Percentiles rank a stretch among this genome's conserved stretches.
phyloP scores from a whole-genome alignment of 2,797 vertebrate genomes.

The Mycteria americana region DNA sequence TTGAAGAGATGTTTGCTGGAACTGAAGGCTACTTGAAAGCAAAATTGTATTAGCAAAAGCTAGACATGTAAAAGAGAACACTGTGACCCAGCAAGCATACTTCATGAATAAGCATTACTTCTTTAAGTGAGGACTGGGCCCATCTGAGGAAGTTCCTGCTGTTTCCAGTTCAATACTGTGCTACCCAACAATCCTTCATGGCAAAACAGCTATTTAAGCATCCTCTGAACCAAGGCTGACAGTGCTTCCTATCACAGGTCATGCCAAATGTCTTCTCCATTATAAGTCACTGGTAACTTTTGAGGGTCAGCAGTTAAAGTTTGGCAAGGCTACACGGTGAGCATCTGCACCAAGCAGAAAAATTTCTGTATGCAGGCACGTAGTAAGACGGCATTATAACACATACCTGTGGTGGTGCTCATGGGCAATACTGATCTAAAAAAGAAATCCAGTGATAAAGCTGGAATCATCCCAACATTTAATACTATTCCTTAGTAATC shows the following conservation, averaged over 20 bases:
- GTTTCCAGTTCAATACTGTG: neutral
- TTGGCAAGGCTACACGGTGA: neutral
- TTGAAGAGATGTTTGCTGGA: neutral
- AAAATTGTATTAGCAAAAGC: neutral
- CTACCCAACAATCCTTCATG: neutral
- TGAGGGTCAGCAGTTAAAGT: neutral
- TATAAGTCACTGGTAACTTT: neutral
- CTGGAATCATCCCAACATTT: neutral
- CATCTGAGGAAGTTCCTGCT: neutral
- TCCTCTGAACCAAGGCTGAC: neutral
- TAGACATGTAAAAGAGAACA: neutral
- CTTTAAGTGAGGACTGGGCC: neutral
- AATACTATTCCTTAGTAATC: neutral
- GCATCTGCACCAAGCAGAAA: neutral
- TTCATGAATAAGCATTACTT: neutral
- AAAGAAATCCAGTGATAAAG: neutral
- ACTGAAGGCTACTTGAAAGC: neutral
- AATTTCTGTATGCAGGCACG: neutral
- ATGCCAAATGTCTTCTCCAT: neutral
- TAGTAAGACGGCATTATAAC: accelerated
- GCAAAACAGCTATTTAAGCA: neutral
- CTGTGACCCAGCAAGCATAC: neutral
- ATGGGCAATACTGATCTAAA: neutral
- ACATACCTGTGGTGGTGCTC: neutral
- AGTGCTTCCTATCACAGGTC: neutral